Conservation (phyloP, 2,888 invertebrate genomes). For the Catocala nupta region DNA sequence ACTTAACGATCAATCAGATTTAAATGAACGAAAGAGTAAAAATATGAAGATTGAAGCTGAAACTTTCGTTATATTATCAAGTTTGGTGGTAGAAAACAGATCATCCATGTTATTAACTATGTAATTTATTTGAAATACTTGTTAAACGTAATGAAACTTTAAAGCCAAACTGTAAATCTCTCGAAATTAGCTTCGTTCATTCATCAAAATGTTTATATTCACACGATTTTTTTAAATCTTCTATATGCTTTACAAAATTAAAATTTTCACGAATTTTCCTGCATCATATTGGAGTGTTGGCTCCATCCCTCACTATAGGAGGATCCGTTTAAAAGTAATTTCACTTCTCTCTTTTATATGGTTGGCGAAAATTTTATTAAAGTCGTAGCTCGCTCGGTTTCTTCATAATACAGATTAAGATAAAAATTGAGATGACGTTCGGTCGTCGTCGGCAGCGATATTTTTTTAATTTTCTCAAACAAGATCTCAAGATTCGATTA, state of each 20-base stretch:
- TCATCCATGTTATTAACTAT: too few relatives aligned
- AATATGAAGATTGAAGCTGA: too few relatives aligned
- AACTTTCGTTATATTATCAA: too few relatives aligned
- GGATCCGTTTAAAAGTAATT: slow-evolving; percentile 63
- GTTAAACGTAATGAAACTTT: too few relatives aligned
- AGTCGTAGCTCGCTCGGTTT: slow-evolving; percentile 63
- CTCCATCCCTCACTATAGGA: slow-evolving; percentile 34
- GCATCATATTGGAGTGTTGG: slow-evolving; percentile 29
- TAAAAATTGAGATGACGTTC: slow-evolving; percentile 83
- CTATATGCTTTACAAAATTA: slow-evolving; percentile 26
- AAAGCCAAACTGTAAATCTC: too few relatives aligned
- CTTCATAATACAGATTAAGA: slow-evolving; percentile 83
- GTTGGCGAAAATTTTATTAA: slow-evolving; percentile 72
- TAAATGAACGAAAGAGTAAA: too few relatives aligned
- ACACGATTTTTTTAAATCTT: slow-evolving; percentile 5
- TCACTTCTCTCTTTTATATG: slow-evolving; percentile 56
- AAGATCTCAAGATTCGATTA: slow-evolving; percentile 81
- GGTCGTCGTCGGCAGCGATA: slow-evolving; percentile 69
- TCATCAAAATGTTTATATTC: too few relatives aligned
- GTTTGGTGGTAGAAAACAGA: too few relatives aligned
- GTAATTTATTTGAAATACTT: too few relatives aligned
- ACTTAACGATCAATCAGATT: too few relatives aligned
- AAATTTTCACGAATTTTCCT: slow-evolving; percentile 19
- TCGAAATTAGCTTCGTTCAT: too few relatives aligned
- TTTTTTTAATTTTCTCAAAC: slow-evolving; percentile 86